phyloP scores from a whole-genome alignment of 2,888 invertebrate species.

The Entomobrya proxima region DNA sequence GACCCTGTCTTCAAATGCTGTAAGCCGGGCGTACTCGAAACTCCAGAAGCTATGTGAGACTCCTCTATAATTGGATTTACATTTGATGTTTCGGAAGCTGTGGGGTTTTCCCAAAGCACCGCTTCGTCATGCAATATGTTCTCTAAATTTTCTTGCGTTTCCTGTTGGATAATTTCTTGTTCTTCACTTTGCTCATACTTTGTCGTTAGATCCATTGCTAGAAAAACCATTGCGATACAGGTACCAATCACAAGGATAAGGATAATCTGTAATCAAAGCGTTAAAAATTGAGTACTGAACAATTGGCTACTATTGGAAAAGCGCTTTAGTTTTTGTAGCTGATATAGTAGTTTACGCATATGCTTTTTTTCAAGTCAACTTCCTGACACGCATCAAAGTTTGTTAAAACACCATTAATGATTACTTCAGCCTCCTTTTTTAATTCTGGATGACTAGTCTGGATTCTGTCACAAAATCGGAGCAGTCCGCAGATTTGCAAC shows the following conservation, averaged over 20 bases:
- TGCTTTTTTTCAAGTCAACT: slow-evolving; percentile 15
- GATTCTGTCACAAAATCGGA: slow-evolving; percentile 32
- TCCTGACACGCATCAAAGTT: slow-evolving; percentile 33
- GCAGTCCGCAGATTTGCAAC: not conserved
- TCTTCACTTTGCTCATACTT: slow-evolving; percentile 55
- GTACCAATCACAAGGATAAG: not conserved
- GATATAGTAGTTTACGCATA: slow-evolving; percentile 26
- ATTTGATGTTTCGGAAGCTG: too few relatives aligned
- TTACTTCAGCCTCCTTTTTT: not conserved
- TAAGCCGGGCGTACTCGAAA: not conserved
- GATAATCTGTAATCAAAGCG: slow-evolving; percentile 31
- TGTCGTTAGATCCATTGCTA: slow-evolving; percentile 58
- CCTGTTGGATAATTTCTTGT: slow-evolving; percentile 30
- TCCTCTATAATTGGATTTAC: not conserved
- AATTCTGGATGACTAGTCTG: not conserved
- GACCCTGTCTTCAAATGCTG: not conserved
- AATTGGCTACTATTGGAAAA: not conserved
- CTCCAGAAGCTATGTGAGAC: too few relatives aligned
- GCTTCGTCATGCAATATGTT: not conserved
- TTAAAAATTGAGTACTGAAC: not conserved
- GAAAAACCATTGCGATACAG: slow-evolving; percentile 6
- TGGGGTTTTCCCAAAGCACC: not conserved
- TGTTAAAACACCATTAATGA: not conserved
- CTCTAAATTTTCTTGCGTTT: slow-evolving; percentile 1
- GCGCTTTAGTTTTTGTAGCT: not conserved